Evolutionary conservation across 2,113 vertebrate species (phyloP).

Genomic region (Rhinoderma darwinii): DNA sequence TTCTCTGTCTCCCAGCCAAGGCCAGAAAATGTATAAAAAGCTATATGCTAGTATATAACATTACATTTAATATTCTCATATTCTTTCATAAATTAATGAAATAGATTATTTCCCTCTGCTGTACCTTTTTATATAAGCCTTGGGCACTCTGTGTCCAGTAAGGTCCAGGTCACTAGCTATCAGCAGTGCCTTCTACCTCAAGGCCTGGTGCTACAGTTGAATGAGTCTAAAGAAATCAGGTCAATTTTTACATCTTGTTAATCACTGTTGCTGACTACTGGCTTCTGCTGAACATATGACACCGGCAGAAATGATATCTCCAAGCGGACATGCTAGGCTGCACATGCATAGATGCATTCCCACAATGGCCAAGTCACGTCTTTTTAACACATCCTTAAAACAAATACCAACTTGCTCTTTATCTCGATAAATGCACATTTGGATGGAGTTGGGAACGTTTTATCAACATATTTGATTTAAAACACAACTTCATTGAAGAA

Average conservation of each 20-base stretch:
- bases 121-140: constrained; percentile 23
- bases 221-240: constrained; percentile 46
- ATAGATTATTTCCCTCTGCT: background rate
- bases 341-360: constrained; percentile 19
- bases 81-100: background rate
- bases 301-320: constrained; percentile 53
- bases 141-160: constrained; percentile 15
- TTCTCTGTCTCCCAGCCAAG: background rate
- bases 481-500: too few relatives aligned
- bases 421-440: background rate
- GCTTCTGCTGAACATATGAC: constrained; percentile 58
- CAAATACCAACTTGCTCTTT: background rate
- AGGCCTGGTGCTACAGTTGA: constrained; percentile 35
- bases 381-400: background rate
- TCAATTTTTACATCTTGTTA: constrained; percentile 57
- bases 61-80: background rate
- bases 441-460: background rate
- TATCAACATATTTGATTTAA: background rate
- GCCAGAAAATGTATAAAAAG: background rate
- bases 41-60: background rate
- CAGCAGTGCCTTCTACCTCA: constrained; percentile 21
- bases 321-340: constrained; percentile 34
- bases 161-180: constrained; percentile 45
- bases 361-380: background rate
- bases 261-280: constrained; percentile 49